A percentile compares a stretch with the other conserved stretches of the same genome.
Evolutionary conservation across 2,888 invertebrate species (phyloP).

Genomic region (Tortricodes alternella): DNA sequence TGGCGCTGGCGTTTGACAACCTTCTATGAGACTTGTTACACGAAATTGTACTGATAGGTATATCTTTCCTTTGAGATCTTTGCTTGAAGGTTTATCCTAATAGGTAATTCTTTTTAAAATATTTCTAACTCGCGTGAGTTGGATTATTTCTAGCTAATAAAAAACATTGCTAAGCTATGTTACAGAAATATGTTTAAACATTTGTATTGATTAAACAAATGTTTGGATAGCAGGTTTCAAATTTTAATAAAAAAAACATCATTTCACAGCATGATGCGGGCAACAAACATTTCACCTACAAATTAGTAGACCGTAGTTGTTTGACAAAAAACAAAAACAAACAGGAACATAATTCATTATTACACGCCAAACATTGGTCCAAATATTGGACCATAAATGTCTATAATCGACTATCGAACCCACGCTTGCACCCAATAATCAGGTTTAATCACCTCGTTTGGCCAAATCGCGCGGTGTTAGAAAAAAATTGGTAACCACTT

Average conservation of each 20-base stretch:
- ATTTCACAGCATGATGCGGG: neutral
- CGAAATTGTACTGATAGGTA: no score
- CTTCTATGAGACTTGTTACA: no score
- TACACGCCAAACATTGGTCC: conserved; percentile 63
- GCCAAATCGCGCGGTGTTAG: conserved; percentile 46
- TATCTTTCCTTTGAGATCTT: no score
- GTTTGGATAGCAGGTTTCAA: neutral
- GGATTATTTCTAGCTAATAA: no score
- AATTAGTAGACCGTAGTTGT: conserved; percentile 8
- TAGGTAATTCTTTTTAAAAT: no score
- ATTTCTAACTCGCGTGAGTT: no score
- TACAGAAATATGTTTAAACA: no score
- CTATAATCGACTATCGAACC: conserved; percentile 74
- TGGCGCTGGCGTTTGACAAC: no score
- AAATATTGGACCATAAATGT: conserved; percentile 65
- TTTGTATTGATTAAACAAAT: no score
- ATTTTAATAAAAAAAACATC: neutral
- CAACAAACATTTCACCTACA: conserved; percentile 1
- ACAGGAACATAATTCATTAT: conserved; percentile 69
- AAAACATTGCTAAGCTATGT: no score
- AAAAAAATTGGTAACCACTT: conserved; percentile 44
- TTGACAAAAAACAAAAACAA: conserved; percentile 47
- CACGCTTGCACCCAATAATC: conserved; percentile 65
- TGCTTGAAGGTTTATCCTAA: no score
- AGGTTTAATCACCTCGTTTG: conserved; percentile 69